Conservation (phyloP, 2,797 vertebrate genomes). For the Phrynocephalus forsythii region DNA sequence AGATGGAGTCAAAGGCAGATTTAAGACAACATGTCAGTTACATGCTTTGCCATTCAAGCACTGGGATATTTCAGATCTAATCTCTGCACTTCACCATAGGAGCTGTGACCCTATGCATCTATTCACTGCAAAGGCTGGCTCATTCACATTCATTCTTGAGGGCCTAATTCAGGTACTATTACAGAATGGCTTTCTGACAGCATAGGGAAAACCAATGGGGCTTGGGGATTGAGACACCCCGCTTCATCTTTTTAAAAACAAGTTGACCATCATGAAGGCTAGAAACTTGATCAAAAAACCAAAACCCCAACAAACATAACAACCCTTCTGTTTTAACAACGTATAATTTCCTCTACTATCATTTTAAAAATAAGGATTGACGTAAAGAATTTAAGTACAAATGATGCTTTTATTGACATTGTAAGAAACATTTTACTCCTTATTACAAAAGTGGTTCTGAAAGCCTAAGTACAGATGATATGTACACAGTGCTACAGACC, state of each 20-base stretch:
- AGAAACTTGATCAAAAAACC: neutral
- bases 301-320: too few species aligned
- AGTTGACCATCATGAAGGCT: neutral
- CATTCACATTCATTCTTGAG: neutral
- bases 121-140: neutral
- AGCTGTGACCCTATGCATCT: neutral
- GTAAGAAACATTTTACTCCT: constrained; percentile 96
- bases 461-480: constrained; percentile 83
- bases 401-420: constrained; percentile 96
- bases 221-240: too few species aligned
- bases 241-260: neutral
- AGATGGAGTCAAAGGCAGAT: too few species aligned
- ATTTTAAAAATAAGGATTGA: constrained; percentile 29
- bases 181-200: neutral
- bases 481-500: constrained; percentile 81
- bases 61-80: neutral
- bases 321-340: too few species aligned
- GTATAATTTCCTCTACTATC: neutral
- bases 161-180: too few species aligned
- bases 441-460: constrained; percentile 96
- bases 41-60: neutral
- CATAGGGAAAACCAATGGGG: neutral
- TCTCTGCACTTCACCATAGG: neutral
- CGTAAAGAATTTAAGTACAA: constrained; percentile 80
- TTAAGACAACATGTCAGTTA: too few species aligned